Evolutionary conservation across 1,140 invertebrate species (phyloP).

Genomic region (Hirudo medicinalis): DNA sequence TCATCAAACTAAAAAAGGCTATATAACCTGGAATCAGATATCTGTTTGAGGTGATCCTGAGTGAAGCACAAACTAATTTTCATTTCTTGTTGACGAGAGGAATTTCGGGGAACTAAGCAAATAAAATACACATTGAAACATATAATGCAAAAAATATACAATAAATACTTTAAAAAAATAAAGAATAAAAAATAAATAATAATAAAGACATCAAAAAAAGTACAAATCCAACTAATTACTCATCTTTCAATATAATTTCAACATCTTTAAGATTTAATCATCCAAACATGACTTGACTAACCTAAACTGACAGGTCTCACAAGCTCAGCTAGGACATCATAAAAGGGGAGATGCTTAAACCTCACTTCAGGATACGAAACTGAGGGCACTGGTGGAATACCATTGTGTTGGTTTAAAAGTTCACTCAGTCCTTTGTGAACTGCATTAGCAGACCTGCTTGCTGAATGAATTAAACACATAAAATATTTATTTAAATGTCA

Average conservation of each 20-base stretch:
- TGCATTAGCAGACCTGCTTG: neutral
- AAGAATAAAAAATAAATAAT: constrained; percentile 7
- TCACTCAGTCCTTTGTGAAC: constrained; percentile 19
- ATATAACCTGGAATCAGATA: constrained; percentile 8
- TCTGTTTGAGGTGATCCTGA: constrained; percentile 11
- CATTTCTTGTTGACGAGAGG: constrained; percentile 13
- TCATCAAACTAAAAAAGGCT: neutral
- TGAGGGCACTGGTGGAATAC: neutral
- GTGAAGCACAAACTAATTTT: constrained; percentile 11
- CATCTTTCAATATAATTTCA: neutral
- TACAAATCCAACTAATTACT: neutral
- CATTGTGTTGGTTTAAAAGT: constrained; percentile 7
- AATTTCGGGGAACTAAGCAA: constrained; percentile 11
- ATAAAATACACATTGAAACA: neutral
- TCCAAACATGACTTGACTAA: constrained; percentile 29
- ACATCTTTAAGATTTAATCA: neutral
- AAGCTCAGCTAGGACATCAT: constrained; percentile 70
- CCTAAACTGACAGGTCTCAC: constrained; percentile 72
- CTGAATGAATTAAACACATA: neutral
- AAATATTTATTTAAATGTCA: too few species aligned
- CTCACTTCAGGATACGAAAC: constrained; percentile 66
- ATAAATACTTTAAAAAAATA: too few species aligned
- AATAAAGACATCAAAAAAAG: neutral
- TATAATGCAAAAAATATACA: neutral
- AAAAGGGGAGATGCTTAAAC: constrained; percentile 80